Conservation (phyloP, 2,113 vertebrate species). For the Tetraodon nigroviridis region DNA sequence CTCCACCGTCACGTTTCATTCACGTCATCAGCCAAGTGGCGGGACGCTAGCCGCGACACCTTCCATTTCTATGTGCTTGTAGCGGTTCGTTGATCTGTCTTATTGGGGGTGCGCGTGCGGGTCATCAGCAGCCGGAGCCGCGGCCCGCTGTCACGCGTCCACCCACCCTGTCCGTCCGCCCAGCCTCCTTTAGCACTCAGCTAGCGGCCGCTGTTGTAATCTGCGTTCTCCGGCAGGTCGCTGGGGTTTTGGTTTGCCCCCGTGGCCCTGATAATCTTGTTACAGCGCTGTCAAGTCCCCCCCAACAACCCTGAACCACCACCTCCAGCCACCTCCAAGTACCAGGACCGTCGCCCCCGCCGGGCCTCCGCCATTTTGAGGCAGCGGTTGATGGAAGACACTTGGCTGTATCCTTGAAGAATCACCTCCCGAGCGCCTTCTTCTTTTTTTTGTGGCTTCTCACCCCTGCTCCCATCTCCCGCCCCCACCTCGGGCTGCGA, state of each 20-base stretch:
- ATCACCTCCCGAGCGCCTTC: conserved; percentile 70
- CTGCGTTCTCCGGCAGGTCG: conserved; percentile 60
- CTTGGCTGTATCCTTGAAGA: conserved; percentile 70
- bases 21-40: conserved; percentile 59
- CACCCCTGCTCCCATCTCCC: conserved; percentile 28
- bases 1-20: conserved; percentile 56
- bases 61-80: conserved; percentile 48
- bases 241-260: conserved; percentile 65
- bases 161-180: conserved; percentile 51
- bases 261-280: conserved; percentile 71
- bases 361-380: conserved; percentile 63
- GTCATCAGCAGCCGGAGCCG: conserved; percentile 34
- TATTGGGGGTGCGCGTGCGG: conserved; percentile 18
- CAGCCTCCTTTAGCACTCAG: conserved; percentile 61
- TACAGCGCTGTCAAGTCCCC: conserved; percentile 66
- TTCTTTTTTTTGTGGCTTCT: conserved; percentile 23
- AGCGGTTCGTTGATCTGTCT: conserved; percentile 39
- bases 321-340: conserved; percentile 50
- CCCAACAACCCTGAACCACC: conserved; percentile 53
- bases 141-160: conserved; percentile 43
- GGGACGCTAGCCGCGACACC: conserved; percentile 51
- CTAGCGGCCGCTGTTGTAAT: conserved; percentile 52
- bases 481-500: conserved; percentile 52
- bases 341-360: conserved; percentile 32
- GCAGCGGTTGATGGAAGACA: conserved; percentile 64